Evolutionary conservation across 2,797 vertebrate genomes (phyloP), one percentile per base, ranked within the genome.

Genomic region (Tenualosa thibaudeaui): DNA sequence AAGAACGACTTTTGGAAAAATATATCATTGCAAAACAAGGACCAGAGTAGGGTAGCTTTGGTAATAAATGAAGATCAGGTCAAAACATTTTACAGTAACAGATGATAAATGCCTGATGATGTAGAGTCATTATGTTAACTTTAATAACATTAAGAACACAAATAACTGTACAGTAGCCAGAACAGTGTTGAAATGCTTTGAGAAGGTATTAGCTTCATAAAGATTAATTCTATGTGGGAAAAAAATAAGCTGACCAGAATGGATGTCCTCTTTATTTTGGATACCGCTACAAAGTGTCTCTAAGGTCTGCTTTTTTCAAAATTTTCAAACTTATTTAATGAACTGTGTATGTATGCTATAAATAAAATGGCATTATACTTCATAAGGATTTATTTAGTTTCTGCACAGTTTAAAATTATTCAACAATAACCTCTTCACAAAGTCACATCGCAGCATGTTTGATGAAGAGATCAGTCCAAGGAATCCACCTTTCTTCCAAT

Each of bases 391-490:
- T 12, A 8, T 31, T 37, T 15, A 31, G 65, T 37, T 37, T 71
- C 3, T 5, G 5, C 71, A 46, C 22, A 46, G 7, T 78, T 8
- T 7, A 46, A 43, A 43, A 13, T 6, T 17, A 46, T 22, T 17
- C 40, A 0, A 46, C 40, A 78, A 46, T n/a, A 6, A 17, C 15
- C 31, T 46, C 46, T 46, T 46, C 13, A 6, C 37, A 3, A 75
- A 75, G 68, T 17, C 68, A 40, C 68, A 75, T 51, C 71, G 22
- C 37, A 43, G 62, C 24, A 78, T 22, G 37, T 46, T 10, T 43
- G 71, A 78, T 78, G 71, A 78, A 22, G 71, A 78, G 71, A 78
- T 78, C 71, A 78, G 71, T 9, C 17, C 26, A 19, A 78, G 71
- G 37, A 78, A 43, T 43, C 13, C 37, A 15, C 15, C 40, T 78